Conservation (phyloP, 1,140 invertebrate species). For the Aphis gossypii region DNA sequence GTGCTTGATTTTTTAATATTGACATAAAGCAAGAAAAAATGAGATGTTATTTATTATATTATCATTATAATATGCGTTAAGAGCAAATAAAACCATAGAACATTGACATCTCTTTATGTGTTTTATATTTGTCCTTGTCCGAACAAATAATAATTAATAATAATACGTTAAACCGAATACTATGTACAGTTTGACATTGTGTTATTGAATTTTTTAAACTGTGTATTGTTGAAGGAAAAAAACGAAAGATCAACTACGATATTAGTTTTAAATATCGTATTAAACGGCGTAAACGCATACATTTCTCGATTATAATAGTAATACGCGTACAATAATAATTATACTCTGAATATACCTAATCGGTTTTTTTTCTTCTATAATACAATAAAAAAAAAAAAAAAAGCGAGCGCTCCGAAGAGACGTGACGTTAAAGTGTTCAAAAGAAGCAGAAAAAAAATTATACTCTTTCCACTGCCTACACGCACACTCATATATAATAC, state of each 20-base stretch:
- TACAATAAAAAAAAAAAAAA: background rate
- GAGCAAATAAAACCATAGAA: no score
- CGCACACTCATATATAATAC: background rate
- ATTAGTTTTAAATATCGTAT: background rate
- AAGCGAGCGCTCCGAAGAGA: background rate
- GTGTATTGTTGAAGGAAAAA: background rate
- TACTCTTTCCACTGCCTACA: background rate
- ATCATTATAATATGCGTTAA: no score
- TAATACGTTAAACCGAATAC: background rate
- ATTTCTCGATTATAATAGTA: background rate
- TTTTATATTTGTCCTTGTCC: no score
- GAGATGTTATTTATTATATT: no score
- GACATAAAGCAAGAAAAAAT: no score
- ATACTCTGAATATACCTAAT: background rate
- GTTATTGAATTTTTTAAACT: background rate
- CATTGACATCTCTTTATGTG: no score
- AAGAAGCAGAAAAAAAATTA: background rate
- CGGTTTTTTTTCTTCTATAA: background rate
- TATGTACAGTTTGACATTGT: background rate
- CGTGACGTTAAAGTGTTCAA: constrained; percentile 13
- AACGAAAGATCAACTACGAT: background rate
- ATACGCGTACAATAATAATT: constrained; percentile 18
- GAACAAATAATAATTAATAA: background rate
- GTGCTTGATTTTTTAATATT: background rate
- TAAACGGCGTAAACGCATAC: background rate